Conservation (phyloP, 2,888 invertebrate genomes). For the Callinectes sapidus region DNA sequence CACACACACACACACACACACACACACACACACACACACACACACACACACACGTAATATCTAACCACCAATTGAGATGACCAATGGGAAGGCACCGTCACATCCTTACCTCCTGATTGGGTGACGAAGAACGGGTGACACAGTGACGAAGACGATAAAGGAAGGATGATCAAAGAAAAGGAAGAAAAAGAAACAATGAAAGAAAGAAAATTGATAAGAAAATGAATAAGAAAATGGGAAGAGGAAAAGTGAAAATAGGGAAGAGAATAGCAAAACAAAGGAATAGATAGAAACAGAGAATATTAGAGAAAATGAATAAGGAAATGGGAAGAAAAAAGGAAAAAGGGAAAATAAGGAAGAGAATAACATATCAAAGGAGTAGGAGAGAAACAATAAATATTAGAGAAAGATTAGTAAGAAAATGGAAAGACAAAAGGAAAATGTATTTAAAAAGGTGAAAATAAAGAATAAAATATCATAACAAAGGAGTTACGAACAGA, state of each 20-base stretch:
- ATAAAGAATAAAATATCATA: neutral
- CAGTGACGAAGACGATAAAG: neutral
- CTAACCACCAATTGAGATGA: neutral
- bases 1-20: neutral
- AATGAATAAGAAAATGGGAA: neutral
- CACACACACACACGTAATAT: neutral
- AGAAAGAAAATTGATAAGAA: neutral
- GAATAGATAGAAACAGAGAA: neutral
- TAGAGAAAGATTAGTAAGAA: neutral
- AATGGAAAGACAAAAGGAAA: neutral
- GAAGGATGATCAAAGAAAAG: neutral
- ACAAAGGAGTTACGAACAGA: neutral
- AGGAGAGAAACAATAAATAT: too few relatives aligned
- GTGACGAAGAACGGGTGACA: neutral
- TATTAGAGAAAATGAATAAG: neutral
- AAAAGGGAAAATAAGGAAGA: neutral
- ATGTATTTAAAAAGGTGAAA: neutral
- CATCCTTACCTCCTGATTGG: conserved; percentile 8
- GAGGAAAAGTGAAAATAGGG: neutral
- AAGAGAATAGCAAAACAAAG: neutral
- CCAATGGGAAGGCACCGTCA: neutral
- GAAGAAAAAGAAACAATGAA: too few relatives aligned
- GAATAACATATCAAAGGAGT: too few relatives aligned
- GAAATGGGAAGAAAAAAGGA: neutral
- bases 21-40: conserved; percentile 23